Evolutionary conservation across 2,113 vertebrate species (phyloP), one percentile per base, ranked within the genome.

Genomic region (Rana temporaria): DNA sequence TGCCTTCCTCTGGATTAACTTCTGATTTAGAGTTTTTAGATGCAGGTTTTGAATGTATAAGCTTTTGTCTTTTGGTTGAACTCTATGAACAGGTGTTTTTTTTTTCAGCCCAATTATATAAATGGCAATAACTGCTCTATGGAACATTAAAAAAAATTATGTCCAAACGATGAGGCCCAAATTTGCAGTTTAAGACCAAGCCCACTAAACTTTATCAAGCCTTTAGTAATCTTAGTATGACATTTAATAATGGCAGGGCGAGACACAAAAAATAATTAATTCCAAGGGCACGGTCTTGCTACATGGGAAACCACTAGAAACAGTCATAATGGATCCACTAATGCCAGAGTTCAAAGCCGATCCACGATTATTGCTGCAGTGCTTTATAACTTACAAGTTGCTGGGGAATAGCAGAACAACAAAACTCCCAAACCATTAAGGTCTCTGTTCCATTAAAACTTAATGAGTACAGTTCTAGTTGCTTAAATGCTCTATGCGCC

Each of bases 401-500:
- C 53, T 38, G 70, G 42, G 42, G 42, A 48, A 48, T 48, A 12
- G 42, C 42, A 48, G 42, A 48, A 48, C 42, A 48, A 48, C 42
- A 12, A 48, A 48, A 48, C 42, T 82, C 70, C 70, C 78, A 55
- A 67, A 20, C 66, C 55, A 80, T 70, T 62, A 70, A 62, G 67
- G 66, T 60, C 78, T 59, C 60, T 59, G 62, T 82, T 75, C 70
- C 74, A 74, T 82, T 74, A 82, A 82, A 75, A 57, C 62, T 74
- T 82, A 74, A 74, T 74, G 70, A 82, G 80, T 65, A 59, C 34
- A 62, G 62, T 74, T 67, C 80, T 67, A 65, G 56, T 80, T 70
- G 59, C 78, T 70, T 79, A 79, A 70, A 79, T 79, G 78, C 78
- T 79, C 66, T 60, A 22, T 70, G 78, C 78, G 60, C 78, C 78